phyloP scores from a whole-genome alignment of 2,797 vertebrate genomes.

The Cephalopachus bancanus region DNA sequence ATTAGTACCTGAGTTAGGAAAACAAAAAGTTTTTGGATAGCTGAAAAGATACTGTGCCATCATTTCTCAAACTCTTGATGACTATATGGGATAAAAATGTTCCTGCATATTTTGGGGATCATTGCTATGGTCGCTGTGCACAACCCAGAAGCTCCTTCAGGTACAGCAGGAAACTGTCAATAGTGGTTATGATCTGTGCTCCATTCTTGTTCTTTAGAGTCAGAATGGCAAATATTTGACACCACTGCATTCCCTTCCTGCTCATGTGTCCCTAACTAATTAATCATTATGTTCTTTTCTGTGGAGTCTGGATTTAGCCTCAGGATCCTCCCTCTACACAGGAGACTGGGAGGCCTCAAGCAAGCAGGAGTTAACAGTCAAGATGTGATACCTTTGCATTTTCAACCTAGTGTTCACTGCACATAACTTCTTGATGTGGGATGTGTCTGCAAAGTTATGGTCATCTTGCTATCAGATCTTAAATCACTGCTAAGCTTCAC shows the following conservation, averaged over 20 bases:
- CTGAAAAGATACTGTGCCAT: not conserved
- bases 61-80: conserved; percentile 5
- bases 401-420: not conserved
- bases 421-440: not conserved
- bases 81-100: not conserved
- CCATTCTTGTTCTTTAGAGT: not conserved
- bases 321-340: not conserved
- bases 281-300: not conserved
- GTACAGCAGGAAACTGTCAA: not conserved
- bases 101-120: not conserved
- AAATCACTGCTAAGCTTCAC: not conserved
- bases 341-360: not conserved
- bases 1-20: not conserved
- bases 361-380: not conserved
- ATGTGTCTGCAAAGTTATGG: not conserved
- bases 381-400: not conserved
- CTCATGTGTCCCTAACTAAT: not conserved
- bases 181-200: not conserved
- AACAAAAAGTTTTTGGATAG: conserved; percentile 2
- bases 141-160: not conserved
- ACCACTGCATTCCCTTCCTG: not conserved
- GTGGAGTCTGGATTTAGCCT: not conserved
- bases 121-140: not conserved
- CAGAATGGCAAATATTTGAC: not conserved
- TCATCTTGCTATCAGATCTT: not conserved